Evolutionary conservation across 2,797 vertebrate genomes (phyloP), one percentile per base, ranked within the genome.

Genomic region (Neosilurus mollespiculum): DNA sequence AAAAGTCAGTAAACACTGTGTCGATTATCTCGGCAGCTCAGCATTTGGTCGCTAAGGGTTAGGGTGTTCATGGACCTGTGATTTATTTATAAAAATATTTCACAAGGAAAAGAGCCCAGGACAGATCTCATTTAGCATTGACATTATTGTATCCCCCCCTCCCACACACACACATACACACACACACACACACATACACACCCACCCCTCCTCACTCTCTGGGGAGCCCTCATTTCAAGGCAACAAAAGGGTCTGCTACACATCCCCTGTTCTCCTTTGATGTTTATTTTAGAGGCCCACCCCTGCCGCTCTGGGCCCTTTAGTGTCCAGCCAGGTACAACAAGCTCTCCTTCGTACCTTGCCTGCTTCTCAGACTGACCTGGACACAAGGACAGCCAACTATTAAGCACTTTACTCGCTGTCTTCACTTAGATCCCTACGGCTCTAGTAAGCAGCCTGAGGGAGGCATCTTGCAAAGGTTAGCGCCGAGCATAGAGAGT

Each of bases 261-360:
- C 92, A 93, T 93, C 87, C 90, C 93, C 91, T 93, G 92, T 85
- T 89, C 93, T 92, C 93, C 95, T 96, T 94, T 95, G 92, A 91
- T 95, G 93, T 95, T 95, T 93, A 93, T 93, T 96, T 93, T 93
- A 94, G 94, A 91, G 92, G 93, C 91, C 92, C 91, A 90, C 91
- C 90, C 90, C 94, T 87, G 92, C 93, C 90, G 92, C 89, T 89
- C 86, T 80, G 86, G 88, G 88, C 89, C 89, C 94, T 96, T 96
- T 96, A 95, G 95, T 96, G 91, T 92, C 81, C 84, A 86, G 92
- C 94, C 94, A 94, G 95, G 95, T 95, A 95, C 91, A 93, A 94
- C 91, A 90, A 92, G 91, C 84, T 81, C 85, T 81, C 84, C 89
- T 90, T 85, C 85, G 77, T 86, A 85, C 89, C 90, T 66, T 86